These are phyloP conservation scores for Biston stratarius DNA, from an alignment of 2,888 invertebrate genomes.

Conservation along the genomic window DNA sequence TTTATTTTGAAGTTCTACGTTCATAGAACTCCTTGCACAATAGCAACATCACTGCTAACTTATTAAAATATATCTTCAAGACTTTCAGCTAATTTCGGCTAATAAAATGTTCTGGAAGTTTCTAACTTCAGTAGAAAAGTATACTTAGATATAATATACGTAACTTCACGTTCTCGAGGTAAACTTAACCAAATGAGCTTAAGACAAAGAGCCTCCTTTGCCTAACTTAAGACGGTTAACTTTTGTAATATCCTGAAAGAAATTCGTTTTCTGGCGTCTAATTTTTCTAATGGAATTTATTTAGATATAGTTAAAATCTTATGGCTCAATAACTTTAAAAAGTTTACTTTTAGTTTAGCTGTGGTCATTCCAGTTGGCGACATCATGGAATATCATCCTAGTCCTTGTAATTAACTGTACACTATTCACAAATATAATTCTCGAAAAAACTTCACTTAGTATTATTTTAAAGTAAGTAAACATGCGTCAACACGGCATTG, in stretches of 20 bases:
- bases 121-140: neutral
- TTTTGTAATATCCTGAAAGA: conserved; percentile 24
- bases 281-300: conserved; percentile 5
- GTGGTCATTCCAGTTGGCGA: no score
- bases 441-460: no score
- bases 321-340: no score
- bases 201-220: conserved; percentile 20
- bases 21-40: no score
- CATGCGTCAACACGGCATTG: no score
- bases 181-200: conserved; percentile 8
- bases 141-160: no score
- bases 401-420: no score
- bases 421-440: no score
- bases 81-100: neutral
- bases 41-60: neutral
- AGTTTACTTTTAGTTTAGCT: no score
- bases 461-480: no score
- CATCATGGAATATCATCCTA: no score
- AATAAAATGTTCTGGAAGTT: neutral
- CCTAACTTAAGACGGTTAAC: conserved; percentile 3
- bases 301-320: neutral
- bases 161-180: conserved; percentile 1
- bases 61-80: neutral
- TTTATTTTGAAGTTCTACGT: no score
- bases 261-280: conserved; percentile 1